These are phyloP conservation scores for Galbula dea DNA, from an alignment of 2,113 vertebrate genomes.

Conservation along the genomic window DNA sequence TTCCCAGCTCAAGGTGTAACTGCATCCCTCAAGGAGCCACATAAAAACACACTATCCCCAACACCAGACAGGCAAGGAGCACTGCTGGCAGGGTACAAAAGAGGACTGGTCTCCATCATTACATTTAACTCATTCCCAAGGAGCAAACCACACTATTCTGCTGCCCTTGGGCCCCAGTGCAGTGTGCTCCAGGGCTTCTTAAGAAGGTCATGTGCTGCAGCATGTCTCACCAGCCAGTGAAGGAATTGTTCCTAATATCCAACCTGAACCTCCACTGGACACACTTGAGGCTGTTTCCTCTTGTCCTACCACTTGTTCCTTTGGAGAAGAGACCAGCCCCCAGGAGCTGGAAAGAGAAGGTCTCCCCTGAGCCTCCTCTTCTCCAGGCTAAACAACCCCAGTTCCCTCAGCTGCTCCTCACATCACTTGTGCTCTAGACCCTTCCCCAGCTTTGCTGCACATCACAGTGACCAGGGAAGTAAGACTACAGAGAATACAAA, in stretches of 20 bases:
- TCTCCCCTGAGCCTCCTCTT: no score
- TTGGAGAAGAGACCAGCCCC: no score
- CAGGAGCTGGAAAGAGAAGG: no score
- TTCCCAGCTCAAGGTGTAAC: neutral
- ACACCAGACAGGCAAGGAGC: neutral
- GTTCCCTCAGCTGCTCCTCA: no score
- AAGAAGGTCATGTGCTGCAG: neutral
- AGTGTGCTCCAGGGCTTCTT: accelerated
- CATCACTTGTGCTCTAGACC: no score
- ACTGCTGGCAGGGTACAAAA: neutral
- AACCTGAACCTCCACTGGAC: no score
- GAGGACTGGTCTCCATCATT: neutral
- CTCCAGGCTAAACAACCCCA: no score
- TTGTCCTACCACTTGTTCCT: no score
- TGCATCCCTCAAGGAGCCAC: neutral
- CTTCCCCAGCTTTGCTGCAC: no score
- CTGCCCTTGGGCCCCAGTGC: accelerated
- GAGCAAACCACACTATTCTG: neutral
- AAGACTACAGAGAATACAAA: neutral
- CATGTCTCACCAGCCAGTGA: neutral
- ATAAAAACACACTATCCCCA: neutral
- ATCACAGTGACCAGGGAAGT: neutral
- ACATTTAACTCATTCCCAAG: neutral
- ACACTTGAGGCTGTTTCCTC: no score
- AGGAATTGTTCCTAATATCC: no score